Evolutionary conservation across 2,113 vertebrate genomes (phyloP), one percentile per base, ranked within the genome.

Genomic region (Corydoras maculifer): DNA sequence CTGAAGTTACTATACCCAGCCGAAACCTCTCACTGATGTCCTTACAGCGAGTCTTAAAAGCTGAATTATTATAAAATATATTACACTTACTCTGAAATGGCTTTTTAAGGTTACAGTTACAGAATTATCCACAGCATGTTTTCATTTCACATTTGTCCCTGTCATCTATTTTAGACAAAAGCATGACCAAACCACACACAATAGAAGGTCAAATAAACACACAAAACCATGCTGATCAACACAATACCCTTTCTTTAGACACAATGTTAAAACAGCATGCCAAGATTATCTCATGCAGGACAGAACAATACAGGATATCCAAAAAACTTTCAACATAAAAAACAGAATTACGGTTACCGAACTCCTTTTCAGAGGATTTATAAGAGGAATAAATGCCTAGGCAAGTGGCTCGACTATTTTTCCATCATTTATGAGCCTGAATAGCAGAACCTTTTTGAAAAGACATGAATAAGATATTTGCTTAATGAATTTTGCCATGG

Each of bases 151-250:
- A 30, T 62, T 50, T 62, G 18, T 51, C 58, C 31, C 58, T 55
- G 30, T 13, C 58, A 67, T 11, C 18, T 1, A 55, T 65, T 49
- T 73, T 50, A 59, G 72, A 60, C 70, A 58, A 65, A 50, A 14
- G 51, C n/a, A 7, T 64, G 65, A 69, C 65, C 70, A 18, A 29
- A 25, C 25, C 13, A 29, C 57, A 60, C 14, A 69, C 75, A 73
- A 77, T 65, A 55, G 49, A n/a, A 72, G 58, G 14, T 62, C 50
- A 68, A 58, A 71, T 49, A 57, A 68, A 49, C 31, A 68, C 30
- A 4, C 7, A 12, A 30, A 55, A n/a, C 51, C 58, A 68, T 62
- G 67, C 67, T 59, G 67, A 69, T 49, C 29, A 68, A 66, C 43
- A 74, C 48, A 74, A 68, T 30, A 18, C 10, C 8, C 53, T 60